phyloP scores from a whole-genome alignment of 2,888 invertebrate genomes.

The Meganola albula region DNA sequence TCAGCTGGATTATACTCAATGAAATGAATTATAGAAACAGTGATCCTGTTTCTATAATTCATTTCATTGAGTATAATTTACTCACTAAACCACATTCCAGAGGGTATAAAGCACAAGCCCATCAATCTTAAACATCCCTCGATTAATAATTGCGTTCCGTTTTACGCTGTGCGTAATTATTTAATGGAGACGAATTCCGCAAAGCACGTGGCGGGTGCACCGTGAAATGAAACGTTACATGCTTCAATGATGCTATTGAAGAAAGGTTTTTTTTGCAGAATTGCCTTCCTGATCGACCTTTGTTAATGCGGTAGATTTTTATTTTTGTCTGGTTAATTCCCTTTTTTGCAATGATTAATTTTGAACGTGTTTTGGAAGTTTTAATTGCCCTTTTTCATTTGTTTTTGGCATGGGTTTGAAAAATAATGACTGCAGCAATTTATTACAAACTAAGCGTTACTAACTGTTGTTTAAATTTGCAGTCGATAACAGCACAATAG shows the following conservation, averaged over 20 bases:
- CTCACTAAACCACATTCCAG: conserved; percentile 19
- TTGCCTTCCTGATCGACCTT: conserved; percentile 22
- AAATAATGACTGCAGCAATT: too few species aligned
- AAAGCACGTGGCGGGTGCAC: conserved; percentile 42
- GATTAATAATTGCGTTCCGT: conserved; percentile 30
- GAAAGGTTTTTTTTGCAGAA: conserved; percentile 38
- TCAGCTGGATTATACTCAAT: too few species aligned
- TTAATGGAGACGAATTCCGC: conserved; percentile 67
- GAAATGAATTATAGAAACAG: too few species aligned
- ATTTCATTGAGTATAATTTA: conserved; percentile 14
- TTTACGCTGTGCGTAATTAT: conserved; percentile 51
- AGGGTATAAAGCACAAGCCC: conserved; percentile 16
- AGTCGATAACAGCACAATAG: too few species aligned
- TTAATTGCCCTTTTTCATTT: conserved; percentile 25
- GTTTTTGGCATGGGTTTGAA: conserved; percentile 14
- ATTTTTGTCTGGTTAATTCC: conserved; percentile 17
- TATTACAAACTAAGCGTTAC: too few species aligned
- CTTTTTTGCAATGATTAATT: conserved; percentile 25
- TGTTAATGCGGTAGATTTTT: conserved; percentile 14
- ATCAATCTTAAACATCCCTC: conserved; percentile 31
- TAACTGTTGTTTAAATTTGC: too few species aligned
- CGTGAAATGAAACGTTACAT: conserved; percentile 68
- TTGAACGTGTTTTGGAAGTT: conserved; percentile 23
- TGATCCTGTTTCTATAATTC: too few species aligned
- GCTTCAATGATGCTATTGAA: conserved; percentile 45